These are phyloP conservation scores for Porites rus DNA, from an alignment of 92 coral and sea anemone species.

Conservation along the genomic window DNA sequence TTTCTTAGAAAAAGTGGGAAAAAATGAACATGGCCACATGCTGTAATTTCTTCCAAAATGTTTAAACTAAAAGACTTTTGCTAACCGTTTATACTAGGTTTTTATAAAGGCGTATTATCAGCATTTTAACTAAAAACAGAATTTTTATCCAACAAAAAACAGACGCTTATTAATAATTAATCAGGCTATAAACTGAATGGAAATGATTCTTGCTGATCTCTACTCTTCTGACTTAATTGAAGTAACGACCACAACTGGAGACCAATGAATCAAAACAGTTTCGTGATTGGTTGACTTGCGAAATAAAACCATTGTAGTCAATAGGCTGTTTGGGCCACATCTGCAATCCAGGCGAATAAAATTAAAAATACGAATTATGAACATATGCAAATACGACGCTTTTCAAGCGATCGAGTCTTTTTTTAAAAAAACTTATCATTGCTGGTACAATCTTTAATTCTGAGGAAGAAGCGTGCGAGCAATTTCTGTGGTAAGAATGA, in stretches of 20 bases:
- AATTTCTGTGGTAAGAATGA: constrained; percentile 1
- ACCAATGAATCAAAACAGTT: constrained; percentile 8
- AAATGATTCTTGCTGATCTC: background rate
- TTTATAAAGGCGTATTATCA: too few relatives aligned
- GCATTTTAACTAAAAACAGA: too few relatives aligned
- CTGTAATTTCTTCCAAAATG: too few relatives aligned
- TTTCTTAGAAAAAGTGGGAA: too few relatives aligned
- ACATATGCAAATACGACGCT: background rate
- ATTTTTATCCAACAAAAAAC: background rate
- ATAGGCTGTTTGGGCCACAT: constrained; percentile 7
- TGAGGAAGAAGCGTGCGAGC: background rate
- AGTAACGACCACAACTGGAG: background rate
- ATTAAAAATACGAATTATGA: background rate
- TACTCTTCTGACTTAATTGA: background rate
- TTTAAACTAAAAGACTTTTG: too few relatives aligned
- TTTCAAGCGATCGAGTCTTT: background rate
- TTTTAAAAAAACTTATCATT: background rate
- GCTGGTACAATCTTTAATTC: background rate
- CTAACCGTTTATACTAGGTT: too few relatives aligned
- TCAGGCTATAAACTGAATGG: background rate
- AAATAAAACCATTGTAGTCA: background rate
- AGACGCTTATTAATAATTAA: background rate
- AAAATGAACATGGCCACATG: too few relatives aligned
- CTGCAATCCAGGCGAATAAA: constrained; percentile 2
- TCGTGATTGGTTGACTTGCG: constrained; percentile 8